These are phyloP conservation scores for Drosophila niveifrons DNA, from an alignment of 2,888 invertebrate species.

Conservation along the genomic window DNA sequence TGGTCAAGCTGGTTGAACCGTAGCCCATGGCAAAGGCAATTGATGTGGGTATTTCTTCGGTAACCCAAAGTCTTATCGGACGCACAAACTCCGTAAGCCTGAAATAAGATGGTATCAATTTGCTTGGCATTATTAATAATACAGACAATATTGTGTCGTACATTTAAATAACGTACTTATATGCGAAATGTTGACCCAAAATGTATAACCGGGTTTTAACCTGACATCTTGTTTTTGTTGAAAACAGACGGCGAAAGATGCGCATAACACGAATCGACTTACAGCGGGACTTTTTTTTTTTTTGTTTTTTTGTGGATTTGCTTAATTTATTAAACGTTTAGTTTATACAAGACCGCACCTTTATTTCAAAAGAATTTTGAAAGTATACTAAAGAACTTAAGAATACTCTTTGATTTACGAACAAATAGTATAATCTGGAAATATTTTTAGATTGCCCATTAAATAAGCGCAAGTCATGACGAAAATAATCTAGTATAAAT, in stretches of 20 bases:
- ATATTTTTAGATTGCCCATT: not conserved
- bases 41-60: slow-evolving; percentile 79
- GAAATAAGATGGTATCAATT: slow-evolving; percentile 5
- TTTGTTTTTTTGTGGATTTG: no score
- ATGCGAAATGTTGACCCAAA: slow-evolving; percentile 8
- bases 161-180: not conserved
- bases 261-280: not conserved
- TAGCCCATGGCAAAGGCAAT: slow-evolving; percentile 88
- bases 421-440: not conserved
- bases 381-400: no score
- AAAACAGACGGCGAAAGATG: not conserved
- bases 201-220: not conserved
- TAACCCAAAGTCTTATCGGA: slow-evolving; percentile 88
- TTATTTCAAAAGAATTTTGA: not conserved
- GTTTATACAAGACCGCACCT: not conserved
- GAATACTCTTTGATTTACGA: not conserved
- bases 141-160: not conserved
- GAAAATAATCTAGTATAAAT: not conserved
- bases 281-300: not conserved
- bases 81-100: slow-evolving; percentile 84
- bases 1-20: slow-evolving; percentile 86
- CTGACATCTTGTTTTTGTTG: not conserved
- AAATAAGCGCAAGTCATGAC: not conserved
- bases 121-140: not conserved
- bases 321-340: no score